Evolutionary conservation across 2,797 vertebrate genomes (phyloP), one percentile per base, ranked within the genome.

Genomic region (Odontamblyopus lacepedii): DNA sequence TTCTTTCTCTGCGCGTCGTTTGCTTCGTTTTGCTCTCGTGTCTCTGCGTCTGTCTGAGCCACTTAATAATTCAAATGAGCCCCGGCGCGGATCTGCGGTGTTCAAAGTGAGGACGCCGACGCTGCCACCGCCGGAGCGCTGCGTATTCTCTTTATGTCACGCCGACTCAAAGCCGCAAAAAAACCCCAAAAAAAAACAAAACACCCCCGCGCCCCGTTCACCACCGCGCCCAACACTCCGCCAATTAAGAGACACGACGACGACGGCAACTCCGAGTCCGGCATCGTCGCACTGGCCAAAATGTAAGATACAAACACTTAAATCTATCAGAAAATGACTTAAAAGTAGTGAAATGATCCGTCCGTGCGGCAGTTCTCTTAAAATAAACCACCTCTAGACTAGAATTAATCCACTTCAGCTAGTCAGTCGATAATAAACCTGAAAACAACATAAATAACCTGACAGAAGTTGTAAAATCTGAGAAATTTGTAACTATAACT

Each of bases 1-100:
- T 69, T 73, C 76, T 27, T 71, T 87, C 86, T 78, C 64, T 15
- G 75, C 80, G 77, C 76, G 66, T 76, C 72, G 50, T 72, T 60
- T 69, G n/a, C 48, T 64, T 38, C 82, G 63, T 69, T 13, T 38
- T 18, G 27, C 32, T 23, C n/a, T 32, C 38, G 74, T 62, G 69
- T 79, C 80, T 74, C 35, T 38, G 35, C 2, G 82, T 81, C 83
- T 83, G 44, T 79, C 81, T 79, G 83, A 71, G 71, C 67, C 87
- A 86, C 82, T 92, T 88, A 91, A 93, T 91, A 91, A 91, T 92
- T 93, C 83, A 91, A 92, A 91, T 89, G 86, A 92, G 88, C 83
- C 72, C 81, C 78, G 87, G 80, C 80, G 76, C 16, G 3, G 87
- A 89, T 88, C 85, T 66, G 71, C 83, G 79, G 84, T 87, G 89